Evolutionary conservation across 2,113 vertebrate species (phyloP), one percentile per base, ranked within the genome.

Genomic region (Megaceryle torquata): DNA sequence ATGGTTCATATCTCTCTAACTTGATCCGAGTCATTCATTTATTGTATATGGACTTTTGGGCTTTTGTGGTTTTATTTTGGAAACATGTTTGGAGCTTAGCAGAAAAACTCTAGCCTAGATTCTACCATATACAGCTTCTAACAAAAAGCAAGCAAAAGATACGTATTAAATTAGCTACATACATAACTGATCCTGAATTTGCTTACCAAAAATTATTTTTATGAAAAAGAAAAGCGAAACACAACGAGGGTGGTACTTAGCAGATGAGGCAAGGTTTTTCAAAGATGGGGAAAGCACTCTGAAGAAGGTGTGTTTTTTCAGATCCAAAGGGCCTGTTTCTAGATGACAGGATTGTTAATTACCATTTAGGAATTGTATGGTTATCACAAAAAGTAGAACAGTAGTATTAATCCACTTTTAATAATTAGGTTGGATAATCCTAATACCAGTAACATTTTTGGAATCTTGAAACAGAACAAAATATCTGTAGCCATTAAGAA

Each of bases 231-330:
- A 39, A 56, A 46, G 4, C 12, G 14, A 88, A 76, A 33, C 25
- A 31, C 0, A 0, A 33, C 35, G 14, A 82, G 7, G 8, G 19
- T 29, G 10, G 18, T 35, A 91, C 14, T 1, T 3, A 68, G n/a
- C 33, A 91, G 57, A 71, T 33, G 10, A 8, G 18, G 17, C 5
- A 77, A 44, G 5, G 1, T 61, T 76, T 87, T 61, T 44, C 35
- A 85, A 71, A 72, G 44, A 43, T 33, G 5, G 41, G 56, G 15
- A 80, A 65, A 84, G 18, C 7, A 65, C 54, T 71, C 80, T 56
- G 28, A 82, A 69, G 28, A 59, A 69, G 5, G 5, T 46, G 14
- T 10, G 1, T 1, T 46, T 93, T 82, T 82, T 41, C 44, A 53
- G 41, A 69, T 43, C 19, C 29, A 44, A 82, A 80, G 29, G 5